Conservation (phyloP, 1,140 invertebrate species). For the Eriocheir sinensis region DNA sequence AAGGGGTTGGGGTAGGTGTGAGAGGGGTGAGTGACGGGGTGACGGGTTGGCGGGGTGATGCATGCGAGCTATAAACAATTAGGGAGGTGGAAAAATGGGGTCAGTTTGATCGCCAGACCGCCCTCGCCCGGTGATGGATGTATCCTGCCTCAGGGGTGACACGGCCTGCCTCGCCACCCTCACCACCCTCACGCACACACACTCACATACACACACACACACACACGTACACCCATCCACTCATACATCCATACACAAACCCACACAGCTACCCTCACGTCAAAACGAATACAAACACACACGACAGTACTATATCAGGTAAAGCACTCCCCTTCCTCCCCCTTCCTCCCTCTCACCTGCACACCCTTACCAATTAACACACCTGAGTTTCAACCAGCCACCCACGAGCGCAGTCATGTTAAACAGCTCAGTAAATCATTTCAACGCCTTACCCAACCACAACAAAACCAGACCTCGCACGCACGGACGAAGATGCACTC, state of each 20-base stretch:
- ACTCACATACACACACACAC: not conserved
- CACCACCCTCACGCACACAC: no score
- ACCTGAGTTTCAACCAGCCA: not conserved
- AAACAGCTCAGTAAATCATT: not conserved
- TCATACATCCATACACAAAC: not conserved
- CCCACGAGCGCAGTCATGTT: not conserved
- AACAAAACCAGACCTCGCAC: no score
- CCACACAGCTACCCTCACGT: no score
- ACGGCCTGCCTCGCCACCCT: not conserved
- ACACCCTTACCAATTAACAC: not conserved
- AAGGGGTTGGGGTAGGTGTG: not conserved
- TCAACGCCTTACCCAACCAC: not conserved
- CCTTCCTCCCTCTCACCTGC: not conserved
- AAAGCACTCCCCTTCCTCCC: not conserved
- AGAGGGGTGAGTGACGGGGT: not conserved
- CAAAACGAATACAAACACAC: not conserved
- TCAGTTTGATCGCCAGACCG: conserved; percentile 9
- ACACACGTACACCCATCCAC: no score
- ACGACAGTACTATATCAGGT: no score
- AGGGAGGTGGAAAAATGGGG: conserved; percentile 21
- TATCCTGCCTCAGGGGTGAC: conserved; percentile 1
- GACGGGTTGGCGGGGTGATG: not conserved
- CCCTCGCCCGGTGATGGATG: not conserved
- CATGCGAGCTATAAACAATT: conserved; percentile 16
- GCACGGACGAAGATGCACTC: no score